Conservation (phyloP, 1,140 invertebrate genomes). For the Hycleus phaleratus region DNA sequence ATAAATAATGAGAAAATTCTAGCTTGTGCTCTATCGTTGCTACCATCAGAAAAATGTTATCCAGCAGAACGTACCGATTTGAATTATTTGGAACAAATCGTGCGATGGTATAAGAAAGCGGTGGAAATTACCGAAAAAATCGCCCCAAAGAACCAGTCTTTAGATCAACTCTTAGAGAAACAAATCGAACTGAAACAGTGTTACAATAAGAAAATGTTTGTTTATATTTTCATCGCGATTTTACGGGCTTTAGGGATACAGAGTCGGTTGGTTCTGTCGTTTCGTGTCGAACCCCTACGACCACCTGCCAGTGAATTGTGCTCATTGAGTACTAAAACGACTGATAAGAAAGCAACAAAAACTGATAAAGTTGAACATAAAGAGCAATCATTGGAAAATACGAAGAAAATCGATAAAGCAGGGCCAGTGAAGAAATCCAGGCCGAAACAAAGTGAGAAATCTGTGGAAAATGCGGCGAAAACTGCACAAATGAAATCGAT, state of each 20-base stretch:
- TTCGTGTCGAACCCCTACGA: conserved; percentile 55
- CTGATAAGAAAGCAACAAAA: conserved; percentile 25
- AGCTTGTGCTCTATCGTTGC: conserved; percentile 59
- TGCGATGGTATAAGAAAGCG: conserved; percentile 64
- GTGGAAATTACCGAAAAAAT: conserved; percentile 49
- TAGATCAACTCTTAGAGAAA: conserved; percentile 47
- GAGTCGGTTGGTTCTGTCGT: conserved; percentile 67
- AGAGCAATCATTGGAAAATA: conserved; percentile 33
- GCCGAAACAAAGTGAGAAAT: no score
- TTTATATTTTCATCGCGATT: conserved; percentile 67
- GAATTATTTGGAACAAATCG: conserved; percentile 67
- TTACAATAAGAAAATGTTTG: conserved; percentile 57
- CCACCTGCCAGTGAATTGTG: conserved; percentile 50
- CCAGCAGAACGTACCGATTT: conserved; percentile 62
- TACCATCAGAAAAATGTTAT: conserved; percentile 61
- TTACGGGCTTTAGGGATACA: conserved; percentile 72
- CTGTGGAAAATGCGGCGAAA: no score
- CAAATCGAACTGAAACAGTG: conserved; percentile 57
- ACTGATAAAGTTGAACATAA: conserved; percentile 20
- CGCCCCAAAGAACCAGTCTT: conserved; percentile 41
- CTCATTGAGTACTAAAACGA: conserved; percentile 43
- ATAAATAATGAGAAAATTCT: conserved; percentile 62
- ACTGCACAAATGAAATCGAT: no score
- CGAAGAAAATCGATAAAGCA: no score
- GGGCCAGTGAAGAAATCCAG: no score